phyloP scores from a whole-genome alignment of 2,888 invertebrate genomes.

The Andrena haemorrhoa region DNA sequence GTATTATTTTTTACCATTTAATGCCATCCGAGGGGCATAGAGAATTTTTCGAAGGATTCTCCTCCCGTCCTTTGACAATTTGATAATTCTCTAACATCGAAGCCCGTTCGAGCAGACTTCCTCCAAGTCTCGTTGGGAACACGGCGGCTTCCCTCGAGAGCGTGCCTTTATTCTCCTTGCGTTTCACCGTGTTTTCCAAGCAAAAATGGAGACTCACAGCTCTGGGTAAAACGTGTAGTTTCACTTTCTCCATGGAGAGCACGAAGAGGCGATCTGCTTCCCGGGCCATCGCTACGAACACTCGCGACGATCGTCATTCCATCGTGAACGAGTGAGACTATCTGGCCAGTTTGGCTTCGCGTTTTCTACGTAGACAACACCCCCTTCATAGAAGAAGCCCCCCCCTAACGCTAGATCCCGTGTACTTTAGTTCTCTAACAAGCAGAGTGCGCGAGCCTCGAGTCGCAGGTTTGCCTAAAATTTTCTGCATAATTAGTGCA shows the following conservation, averaged over 20 bases:
- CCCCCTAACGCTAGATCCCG: constrained; percentile 2
- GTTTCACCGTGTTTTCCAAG: constrained; percentile 5
- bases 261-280: constrained; percentile 24
- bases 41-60: background rate
- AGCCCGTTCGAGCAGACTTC: constrained; percentile 3
- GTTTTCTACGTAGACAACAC: constrained; percentile 51
- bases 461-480: too few relatives aligned
- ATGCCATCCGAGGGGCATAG: background rate
- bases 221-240: background rate
- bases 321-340: constrained; percentile 24
- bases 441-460: background rate
- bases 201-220: background rate
- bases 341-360: constrained; percentile 38
- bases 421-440: constrained; percentile 19
- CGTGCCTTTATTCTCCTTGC: constrained; percentile 61
- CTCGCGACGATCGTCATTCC: background rate
- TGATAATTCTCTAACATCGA: background rate
- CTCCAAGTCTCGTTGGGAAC: background rate
- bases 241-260: constrained; percentile 23
- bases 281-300: constrained; percentile 1
- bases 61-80: background rate
- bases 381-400: constrained; percentile 15
- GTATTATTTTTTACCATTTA: background rate
- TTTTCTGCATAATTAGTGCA: too few relatives aligned
- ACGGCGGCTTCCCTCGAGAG: constrained; percentile 58